Evolutionary conservation across 1,140 invertebrate genomes (phyloP), one percentile per base, ranked within the genome.

Genomic region (Ladona fulva): DNA sequence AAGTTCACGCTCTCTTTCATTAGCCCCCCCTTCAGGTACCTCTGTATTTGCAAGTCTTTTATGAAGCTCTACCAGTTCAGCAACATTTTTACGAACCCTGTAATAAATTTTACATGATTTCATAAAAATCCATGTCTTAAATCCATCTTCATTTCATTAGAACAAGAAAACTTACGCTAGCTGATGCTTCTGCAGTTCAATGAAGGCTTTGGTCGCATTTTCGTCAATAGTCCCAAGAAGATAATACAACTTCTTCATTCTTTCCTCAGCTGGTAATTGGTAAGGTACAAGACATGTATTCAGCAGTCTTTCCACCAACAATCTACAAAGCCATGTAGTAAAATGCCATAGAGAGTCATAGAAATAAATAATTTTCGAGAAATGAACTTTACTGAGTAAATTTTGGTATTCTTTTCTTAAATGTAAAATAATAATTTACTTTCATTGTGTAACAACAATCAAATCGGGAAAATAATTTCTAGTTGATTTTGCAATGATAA

Each of bases 261-360:
- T 89, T 76, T 97, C 93, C 74, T 92, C 90, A 0, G 95, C 88
- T 12, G 93, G 88, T 66, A 97, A 84, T 80, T 95, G 94, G 84
- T 97, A 99, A 5, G 97, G 97, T 75, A 99, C 96, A 77, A 99
- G 87, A 82, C 95, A 97, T 42, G 95, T 98, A 83, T 98, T 98
- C 11, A 99, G 85, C n/a, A 99, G 87, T 81, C 96, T 87, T 86
- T 99, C 97, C 1, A 99, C 96, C 24, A 99, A 84, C 74, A 98
- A 87, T 81, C 95, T 91, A 85, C 91, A 92, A n/a, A 3, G 74
- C 1, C 1, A 24, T 75, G 24, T 3, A 25, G 14, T 5, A 16
- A 75, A n/a, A 16, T 1, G 8, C 1, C 1, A 37, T 37, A 5
- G 8, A 37, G 29, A 37, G 1, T 37, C n/a, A n/a, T n/a, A n/a